These are phyloP conservation scores for Micoletzkya japonica DNA, from an alignment of 2,888 invertebrate species.

Conservation along the genomic window DNA sequence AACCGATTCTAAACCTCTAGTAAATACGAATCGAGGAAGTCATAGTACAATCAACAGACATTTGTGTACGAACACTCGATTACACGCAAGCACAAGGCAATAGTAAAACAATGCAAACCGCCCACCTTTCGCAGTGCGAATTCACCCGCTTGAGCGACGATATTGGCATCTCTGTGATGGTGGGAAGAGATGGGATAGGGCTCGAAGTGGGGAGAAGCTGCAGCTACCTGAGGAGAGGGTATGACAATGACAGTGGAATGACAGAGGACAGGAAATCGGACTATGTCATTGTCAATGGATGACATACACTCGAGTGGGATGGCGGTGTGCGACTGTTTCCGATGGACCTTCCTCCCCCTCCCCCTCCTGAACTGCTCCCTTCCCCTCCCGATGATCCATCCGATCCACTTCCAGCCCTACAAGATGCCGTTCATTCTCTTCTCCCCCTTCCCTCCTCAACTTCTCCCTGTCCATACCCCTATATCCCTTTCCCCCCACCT, in stretches of 20 bases:
- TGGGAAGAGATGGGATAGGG: conserved; percentile 45
- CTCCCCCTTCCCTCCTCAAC: neutral
- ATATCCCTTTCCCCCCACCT: conserved; percentile 34
- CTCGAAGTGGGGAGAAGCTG: conserved; percentile 51
- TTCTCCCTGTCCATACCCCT: conserved; percentile 5
- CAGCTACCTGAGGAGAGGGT: conserved; percentile 41
- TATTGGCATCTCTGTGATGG: conserved; percentile 27
- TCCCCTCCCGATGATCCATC: no score
- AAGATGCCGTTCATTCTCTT: neutral
- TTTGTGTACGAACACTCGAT: no score
- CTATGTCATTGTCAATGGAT: no score
- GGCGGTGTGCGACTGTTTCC: conserved; percentile 11
- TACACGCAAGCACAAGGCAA: no score
- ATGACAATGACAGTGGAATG: no score
- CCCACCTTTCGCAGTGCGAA: conserved; percentile 26
- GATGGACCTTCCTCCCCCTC: neutral
- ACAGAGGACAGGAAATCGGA: no score
- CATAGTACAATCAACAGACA: no score
- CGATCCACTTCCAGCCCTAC: neutral
- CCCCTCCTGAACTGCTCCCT: neutral
- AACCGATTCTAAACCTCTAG: no score
- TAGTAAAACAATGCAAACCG: no score
- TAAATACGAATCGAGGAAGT: no score
- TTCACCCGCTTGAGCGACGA: conserved; percentile 20
- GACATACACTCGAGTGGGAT: neutral